Conservation (phyloP, 2,797 vertebrate species). For the Morus bassanus region DNA sequence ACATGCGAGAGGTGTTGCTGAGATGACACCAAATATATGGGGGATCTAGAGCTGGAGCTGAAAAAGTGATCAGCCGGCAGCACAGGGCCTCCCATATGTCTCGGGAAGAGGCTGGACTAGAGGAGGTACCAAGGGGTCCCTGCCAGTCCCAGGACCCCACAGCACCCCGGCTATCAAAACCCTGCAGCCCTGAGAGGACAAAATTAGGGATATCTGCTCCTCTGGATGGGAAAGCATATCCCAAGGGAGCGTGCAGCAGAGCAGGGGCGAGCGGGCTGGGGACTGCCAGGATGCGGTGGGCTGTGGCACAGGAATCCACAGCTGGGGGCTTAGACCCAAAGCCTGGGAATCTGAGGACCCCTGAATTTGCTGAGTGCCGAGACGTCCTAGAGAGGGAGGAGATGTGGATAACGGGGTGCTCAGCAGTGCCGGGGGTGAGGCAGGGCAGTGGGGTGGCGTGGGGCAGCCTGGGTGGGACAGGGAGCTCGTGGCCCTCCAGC, state of each 20-base stretch:
- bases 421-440: accelerated
- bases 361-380: background rate
- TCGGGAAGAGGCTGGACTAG: background rate
- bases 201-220: background rate
- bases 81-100: accelerated
- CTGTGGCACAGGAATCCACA: accelerated
- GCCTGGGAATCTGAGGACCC: background rate
- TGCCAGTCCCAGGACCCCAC: background rate
- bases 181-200: background rate
- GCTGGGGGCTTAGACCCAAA: background rate
- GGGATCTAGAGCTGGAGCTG: background rate
- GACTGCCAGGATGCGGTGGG: background rate
- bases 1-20: background rate
- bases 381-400: background rate
- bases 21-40: background rate
- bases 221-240: background rate
- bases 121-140: background rate
- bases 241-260: accelerated
- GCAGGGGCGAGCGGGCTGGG: accelerated
- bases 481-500: background rate
- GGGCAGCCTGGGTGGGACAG: background rate
- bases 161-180: background rate
- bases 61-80: background rate
- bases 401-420: accelerated
- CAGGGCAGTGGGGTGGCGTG: background rate